These are phyloP conservation scores for Copidosoma aretas DNA, from an alignment of 2,888 invertebrate genomes.

Conservation along the genomic window DNA sequence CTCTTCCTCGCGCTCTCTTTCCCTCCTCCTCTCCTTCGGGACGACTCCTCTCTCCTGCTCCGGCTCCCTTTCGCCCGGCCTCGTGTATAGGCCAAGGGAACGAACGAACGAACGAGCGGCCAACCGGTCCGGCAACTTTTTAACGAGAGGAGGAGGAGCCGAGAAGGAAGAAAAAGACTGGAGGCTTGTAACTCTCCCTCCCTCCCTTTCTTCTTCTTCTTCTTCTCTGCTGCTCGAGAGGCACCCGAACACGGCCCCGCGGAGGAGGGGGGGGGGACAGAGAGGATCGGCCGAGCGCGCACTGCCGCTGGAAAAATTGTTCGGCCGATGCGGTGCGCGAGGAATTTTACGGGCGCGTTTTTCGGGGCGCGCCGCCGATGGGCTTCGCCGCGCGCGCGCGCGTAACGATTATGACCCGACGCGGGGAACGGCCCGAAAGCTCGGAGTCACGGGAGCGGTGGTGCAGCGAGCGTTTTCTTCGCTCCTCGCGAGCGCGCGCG, in stretches of 20 bases:
- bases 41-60: neutral
- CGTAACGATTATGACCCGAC: constrained; percentile 14
- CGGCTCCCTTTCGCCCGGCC: constrained; percentile 32
- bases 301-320: neutral
- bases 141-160: constrained; percentile 56
- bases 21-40: constrained; percentile 8
- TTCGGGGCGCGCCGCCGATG: too few species aligned
- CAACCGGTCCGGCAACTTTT: constrained; percentile 63
- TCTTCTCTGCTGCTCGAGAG: neutral
- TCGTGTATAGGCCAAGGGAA: constrained; percentile 31
- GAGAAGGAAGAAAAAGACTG: neutral
- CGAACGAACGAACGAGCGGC: constrained; percentile 52
- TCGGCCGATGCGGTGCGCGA: neutral
- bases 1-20: constrained; percentile 4
- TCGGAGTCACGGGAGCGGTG: constrained; percentile 19
- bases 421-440: constrained; percentile 24
- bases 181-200: constrained; percentile 18
- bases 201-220: constrained; percentile 12
- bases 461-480: too few species aligned
- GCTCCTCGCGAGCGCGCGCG: too few species aligned
- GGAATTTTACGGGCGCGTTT: too few species aligned
- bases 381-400: too few species aligned
- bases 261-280: constrained; percentile 15
- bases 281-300: constrained; percentile 12
- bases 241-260: constrained; percentile 4